Evolutionary conservation across 2,888 invertebrate species (phyloP), one percentile per base, ranked within the genome.

Genomic region (Myopa tessellatipennis): DNA sequence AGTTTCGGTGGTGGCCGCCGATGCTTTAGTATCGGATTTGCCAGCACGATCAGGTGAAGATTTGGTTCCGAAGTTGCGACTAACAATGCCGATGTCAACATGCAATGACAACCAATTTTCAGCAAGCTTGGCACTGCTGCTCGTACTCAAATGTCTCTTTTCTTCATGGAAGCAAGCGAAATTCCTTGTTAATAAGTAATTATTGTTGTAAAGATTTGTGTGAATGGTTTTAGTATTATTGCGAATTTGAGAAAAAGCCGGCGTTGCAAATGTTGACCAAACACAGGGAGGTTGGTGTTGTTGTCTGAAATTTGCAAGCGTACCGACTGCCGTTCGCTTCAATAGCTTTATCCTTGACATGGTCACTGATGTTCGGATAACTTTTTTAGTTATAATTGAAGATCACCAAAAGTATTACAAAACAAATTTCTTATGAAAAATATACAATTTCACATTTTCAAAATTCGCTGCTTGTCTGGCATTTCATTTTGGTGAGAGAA

Each of bases 21-120:
- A 81, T 26, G 85, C 78, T 76, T 87, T 87, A 4, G 81, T 80
- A 36, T 83, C 84, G 40, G 86, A 82, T 78, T 85, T 84, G 16
- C 82, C 84, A 16, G 85, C 82, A 74, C 80, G 79, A 55, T 84
- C 82, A 4, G 84, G 78, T 4, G 82, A 76, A 0, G 82, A 79
- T 68, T 84, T 83, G 52, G 84, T 82, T 8, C 81, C 73, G 70
- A 83, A 81, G 18, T 36, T 26, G 7, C 74, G 60, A 50, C 63
- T 50, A 16, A 60, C 50, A 14, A 14, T 65, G 18, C 34, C 69
- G 12, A 18, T 61, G 10, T 68, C 36, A 1, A 69, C 45, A 55
- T 45, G 36, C 36, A 14, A 16, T 38, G 36, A 36, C 14, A 34
- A 36, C 65, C 58, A 4, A 52, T 26, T 70, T 40, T 74, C 58